Base-by-base conservation (phyloP, 2,888 invertebrate genomes). In the Heliconius ethilla region DNA sequence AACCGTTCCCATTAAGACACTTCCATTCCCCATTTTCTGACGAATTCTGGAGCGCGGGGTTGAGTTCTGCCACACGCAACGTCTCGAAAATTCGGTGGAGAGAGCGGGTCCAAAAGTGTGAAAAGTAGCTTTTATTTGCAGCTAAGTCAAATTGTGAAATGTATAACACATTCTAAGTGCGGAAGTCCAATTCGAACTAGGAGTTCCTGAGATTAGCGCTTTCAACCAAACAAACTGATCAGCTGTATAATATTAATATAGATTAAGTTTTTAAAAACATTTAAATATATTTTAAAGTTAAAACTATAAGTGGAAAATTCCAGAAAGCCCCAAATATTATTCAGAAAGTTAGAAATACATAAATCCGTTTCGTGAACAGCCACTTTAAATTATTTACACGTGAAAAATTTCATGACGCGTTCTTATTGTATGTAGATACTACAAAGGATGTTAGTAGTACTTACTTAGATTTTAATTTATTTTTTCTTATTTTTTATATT, bases 371-470 rank as follows among this genome's bases (percentile, higher is more conserved):
- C 33, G 37, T 63, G 62, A 62, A 40, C n/a, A 72, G 37, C 15
- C 63, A 40, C 37, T 27, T 27, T 63, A 27, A 22, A 63, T 74
- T 73, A 73, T 73, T 18, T 40, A 63, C 73, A 73, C 63, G 10
- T 27, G 62, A 25, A 37, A 63, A 63, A 15, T 63, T 74, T 63
- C 18, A 15, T 40, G 18, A 37, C 25, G 59, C 6, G 10, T 63
- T 15, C 1, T 55, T 72, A 59, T 72, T n/a, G 37, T 40, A 7
- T 67, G 37, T 40, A 18, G 29, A 15, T 45, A 55, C 55, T 22
- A 22, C 55, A 55, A 55, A 55, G 3, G 55, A 22, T 22, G 55
- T 55, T 55, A 45, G 55, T 22, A 27, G 27, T 27, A 27, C 27
- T 27, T 55, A 22, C 55, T 55, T 55, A 55, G 22, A 22, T 55